Conservation (phyloP, 2,797 vertebrate species). For the Argyrosomus regius region DNA sequence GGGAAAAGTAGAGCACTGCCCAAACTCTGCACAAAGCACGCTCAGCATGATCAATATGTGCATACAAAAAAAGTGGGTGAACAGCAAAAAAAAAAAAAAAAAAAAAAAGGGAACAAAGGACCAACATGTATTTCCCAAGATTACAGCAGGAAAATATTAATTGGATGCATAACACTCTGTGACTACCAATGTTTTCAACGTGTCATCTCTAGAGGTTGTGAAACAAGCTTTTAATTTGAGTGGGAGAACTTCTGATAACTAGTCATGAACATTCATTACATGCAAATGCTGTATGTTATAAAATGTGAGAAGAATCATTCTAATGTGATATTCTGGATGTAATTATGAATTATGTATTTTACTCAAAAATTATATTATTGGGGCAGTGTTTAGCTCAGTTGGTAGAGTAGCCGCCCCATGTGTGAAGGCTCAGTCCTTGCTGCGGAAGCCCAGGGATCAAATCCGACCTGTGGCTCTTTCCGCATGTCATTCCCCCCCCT, state of each 20-base stretch:
- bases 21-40: slow-evolving; percentile 65
- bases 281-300: slow-evolving; percentile 35
- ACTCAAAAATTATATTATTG: too few species aligned
- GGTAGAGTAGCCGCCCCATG: too few species aligned
- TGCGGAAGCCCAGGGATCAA: too few species aligned
- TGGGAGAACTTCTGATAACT: slow-evolving; percentile 41
- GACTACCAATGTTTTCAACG: slow-evolving; percentile 57
- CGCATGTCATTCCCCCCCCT: too few species aligned
- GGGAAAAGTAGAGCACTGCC: slow-evolving; percentile 58
- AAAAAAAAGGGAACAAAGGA: slow-evolving; percentile 47
- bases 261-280: slow-evolving; percentile 53
- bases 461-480: too few species aligned
- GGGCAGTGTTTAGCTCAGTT: too few species aligned
- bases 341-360: slow-evolving; percentile 26
- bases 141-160: slow-evolving; percentile 68
- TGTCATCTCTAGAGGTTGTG: slow-evolving; percentile 37
- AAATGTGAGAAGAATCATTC: slow-evolving; percentile 25
- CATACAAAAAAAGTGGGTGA: slow-evolving; percentile 68
- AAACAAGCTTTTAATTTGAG: slow-evolving; percentile 53
- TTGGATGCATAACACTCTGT: slow-evolving; percentile 30
- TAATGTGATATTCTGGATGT: slow-evolving; percentile 38
- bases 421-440: too few species aligned
- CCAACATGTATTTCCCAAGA: slow-evolving; percentile 55
- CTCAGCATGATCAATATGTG: slow-evolving; percentile 74
- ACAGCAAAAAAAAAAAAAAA: slow-evolving; percentile 56